Conservation (phyloP, 2,888 invertebrate species). For the Nasonia oneida region DNA sequence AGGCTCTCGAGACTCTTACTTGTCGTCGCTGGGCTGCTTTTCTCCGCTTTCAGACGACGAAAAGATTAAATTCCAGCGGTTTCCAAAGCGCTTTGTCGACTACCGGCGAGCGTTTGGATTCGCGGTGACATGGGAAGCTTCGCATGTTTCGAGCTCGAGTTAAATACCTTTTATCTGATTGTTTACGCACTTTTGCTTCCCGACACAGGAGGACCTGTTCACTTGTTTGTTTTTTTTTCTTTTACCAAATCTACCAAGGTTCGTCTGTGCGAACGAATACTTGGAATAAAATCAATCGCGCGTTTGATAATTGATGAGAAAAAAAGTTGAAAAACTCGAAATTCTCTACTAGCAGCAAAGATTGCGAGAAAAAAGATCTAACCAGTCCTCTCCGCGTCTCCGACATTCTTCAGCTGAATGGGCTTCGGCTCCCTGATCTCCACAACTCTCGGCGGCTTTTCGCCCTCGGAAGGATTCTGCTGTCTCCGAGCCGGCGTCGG, state of each 20-base stretch:
- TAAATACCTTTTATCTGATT: neutral
- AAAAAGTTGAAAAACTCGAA: neutral
- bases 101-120: too few relatives aligned
- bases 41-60: neutral
- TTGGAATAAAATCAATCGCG: neutral
- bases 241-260: neutral
- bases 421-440: neutral
- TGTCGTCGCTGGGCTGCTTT: slow-evolving; percentile 23
- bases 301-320: neutral
- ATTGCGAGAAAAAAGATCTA: neutral
- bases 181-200: neutral
- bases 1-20: slow-evolving; percentile 58
- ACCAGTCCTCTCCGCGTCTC: neutral
- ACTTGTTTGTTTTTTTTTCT: neutral
- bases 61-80: neutral
- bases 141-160: neutral
- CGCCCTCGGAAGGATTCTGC: neutral
- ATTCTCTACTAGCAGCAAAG: neutral
- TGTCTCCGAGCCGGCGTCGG: neutral
- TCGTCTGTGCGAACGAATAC: neutral
- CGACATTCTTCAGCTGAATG: neutral
- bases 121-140: too few relatives aligned
- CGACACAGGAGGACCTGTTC: neutral
- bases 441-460: neutral
- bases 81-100: too few relatives aligned